These are phyloP conservation scores for Sylvia borin DNA, from an alignment of 2,797 vertebrate species.

Conservation along the genomic window DNA sequence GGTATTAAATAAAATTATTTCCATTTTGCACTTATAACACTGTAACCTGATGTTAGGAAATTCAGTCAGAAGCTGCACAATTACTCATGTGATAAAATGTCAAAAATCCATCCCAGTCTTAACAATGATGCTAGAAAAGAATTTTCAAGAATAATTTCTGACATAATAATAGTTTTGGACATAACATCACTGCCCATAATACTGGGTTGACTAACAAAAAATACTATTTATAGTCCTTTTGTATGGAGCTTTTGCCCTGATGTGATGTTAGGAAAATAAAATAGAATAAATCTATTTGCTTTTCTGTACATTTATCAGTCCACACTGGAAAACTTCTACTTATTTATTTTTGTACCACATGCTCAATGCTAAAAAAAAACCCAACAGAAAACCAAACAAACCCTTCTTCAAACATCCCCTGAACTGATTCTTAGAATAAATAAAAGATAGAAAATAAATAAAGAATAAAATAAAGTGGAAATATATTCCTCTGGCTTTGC, in stretches of 20 bases:
- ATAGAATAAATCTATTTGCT: background rate
- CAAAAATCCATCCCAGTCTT: background rate
- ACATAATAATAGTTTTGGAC: background rate
- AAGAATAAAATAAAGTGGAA: background rate
- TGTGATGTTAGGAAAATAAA: background rate
- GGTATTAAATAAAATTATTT: background rate
- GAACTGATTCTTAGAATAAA: background rate
- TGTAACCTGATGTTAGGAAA: background rate
- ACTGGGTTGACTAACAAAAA: background rate
- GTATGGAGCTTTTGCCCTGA: background rate
- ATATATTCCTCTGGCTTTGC: background rate
- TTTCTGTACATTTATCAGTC: background rate
- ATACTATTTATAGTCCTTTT: background rate
- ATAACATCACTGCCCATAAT: background rate
- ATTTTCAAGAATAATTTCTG: background rate
- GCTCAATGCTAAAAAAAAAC: background rate
- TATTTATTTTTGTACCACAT: background rate
- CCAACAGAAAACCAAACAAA: background rate
- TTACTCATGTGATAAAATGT: background rate
- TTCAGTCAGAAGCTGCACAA: background rate
- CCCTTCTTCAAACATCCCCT: background rate
- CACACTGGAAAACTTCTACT: background rate
- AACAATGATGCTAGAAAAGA: background rate
- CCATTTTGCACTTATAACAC: background rate
- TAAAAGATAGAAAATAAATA: too few species aligned